Evolutionary conservation across 2,888 invertebrate genomes (phyloP).

Genomic region (Dicyrtoma fusca): DNA sequence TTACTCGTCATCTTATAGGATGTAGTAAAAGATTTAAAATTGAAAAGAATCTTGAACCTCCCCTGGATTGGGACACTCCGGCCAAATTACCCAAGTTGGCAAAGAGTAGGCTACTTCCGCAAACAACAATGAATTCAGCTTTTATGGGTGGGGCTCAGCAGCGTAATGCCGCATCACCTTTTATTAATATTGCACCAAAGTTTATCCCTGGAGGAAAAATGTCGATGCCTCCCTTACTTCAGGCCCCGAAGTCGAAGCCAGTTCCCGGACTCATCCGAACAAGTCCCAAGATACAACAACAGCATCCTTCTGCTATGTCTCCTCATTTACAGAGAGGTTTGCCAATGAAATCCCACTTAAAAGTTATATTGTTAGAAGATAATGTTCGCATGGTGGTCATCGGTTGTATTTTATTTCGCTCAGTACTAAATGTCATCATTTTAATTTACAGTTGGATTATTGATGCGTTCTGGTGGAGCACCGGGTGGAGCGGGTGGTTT

Average conservation of each 20-base stretch:
- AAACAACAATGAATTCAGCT: conserved; percentile 44
- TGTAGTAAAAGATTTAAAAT: conserved; percentile 89
- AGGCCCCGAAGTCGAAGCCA: conserved; percentile 53
- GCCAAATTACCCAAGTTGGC: conserved; percentile 83
- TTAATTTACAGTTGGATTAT: conserved; percentile 27
- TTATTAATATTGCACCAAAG: conserved; percentile 59
- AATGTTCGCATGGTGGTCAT: not conserved
- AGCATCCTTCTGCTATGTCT: conserved; percentile 35
- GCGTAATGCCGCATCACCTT: conserved; percentile 58
- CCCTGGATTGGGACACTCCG: conserved; percentile 89
- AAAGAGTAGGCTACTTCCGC: conserved; percentile 58
- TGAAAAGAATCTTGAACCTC: conserved; percentile 80
- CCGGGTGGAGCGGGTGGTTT: conserved; percentile 16
- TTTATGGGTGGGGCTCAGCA: not conserved
- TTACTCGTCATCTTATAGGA: conserved; percentile 82
- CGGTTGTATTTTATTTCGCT: no score
- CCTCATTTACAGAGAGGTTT: conserved; percentile 53
- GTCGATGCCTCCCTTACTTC: conserved; percentile 62
- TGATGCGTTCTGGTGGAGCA: conserved; percentile 30
- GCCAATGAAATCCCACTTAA: not conserved
- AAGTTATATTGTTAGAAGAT: not conserved
- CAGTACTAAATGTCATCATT: no score
- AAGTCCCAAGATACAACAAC: conserved; percentile 42
- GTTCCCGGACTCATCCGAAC: conserved; percentile 56
- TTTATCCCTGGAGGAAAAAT: conserved; percentile 45